phyloP scores from a whole-genome alignment of 92 coral and sea anemone genomes.

The Muricea muricata region DNA sequence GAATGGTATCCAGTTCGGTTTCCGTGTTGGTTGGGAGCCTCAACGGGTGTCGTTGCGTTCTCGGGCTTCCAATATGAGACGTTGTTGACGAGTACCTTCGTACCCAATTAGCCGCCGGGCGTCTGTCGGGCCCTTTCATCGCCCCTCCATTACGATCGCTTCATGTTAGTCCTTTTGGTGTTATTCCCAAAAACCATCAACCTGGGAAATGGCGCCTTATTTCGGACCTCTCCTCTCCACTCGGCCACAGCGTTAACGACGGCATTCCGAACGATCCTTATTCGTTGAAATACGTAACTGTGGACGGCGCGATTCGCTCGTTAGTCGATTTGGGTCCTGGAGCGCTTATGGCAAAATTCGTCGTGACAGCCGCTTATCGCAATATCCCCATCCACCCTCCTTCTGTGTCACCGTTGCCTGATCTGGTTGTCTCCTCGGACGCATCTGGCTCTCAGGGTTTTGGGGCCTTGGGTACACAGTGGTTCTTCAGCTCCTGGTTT shows the following conservation, averaged over 20 bases:
- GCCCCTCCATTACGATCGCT: constrained; percentile 17
- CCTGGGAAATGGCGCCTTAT: constrained; percentile 59
- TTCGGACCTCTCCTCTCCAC: constrained; percentile 26
- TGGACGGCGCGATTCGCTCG: too few relatives aligned
- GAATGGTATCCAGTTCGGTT: neutral
- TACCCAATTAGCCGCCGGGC: neutral
- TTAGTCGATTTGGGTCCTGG: too few relatives aligned
- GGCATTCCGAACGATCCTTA: constrained; percentile 26
- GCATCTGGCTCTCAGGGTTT: too few relatives aligned
- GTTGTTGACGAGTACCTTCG: neutral
- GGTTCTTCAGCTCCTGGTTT: too few relatives aligned
- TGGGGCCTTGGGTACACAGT: too few relatives aligned
- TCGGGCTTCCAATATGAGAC: too few relatives aligned
- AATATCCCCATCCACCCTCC: too few relatives aligned
- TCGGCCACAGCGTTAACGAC: constrained; percentile 28
- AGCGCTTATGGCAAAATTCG: too few relatives aligned
- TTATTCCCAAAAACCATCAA: constrained; percentile 50
- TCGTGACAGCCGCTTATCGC: too few relatives aligned
- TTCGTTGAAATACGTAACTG: too few relatives aligned
- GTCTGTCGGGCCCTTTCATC: constrained; percentile 21
- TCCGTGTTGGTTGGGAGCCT: neutral
- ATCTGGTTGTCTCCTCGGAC: too few relatives aligned
- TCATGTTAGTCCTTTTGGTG: constrained; percentile 48
- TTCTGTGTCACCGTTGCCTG: too few relatives aligned
- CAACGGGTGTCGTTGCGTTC: neutral